Percentiles rank a stretch among this genome's conserved stretches.
phyloP scores from a whole-genome alignment of 2,113 vertebrate species.

The Mesoclemmys tuberculata region DNA sequence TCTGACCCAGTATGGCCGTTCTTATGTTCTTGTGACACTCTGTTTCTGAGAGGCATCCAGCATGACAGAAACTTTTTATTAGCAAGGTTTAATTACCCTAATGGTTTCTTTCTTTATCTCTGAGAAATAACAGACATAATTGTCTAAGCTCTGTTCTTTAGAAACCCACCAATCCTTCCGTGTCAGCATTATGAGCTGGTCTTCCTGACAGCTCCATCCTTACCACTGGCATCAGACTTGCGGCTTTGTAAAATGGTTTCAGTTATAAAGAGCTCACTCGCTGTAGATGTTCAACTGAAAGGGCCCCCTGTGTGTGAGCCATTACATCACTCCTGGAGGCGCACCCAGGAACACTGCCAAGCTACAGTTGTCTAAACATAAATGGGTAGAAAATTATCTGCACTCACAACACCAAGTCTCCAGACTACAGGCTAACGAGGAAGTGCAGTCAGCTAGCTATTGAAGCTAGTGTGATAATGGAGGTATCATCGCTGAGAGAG shows the following conservation, averaged over 20 bases:
- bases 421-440: background rate
- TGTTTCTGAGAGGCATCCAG: background rate
- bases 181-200: background rate
- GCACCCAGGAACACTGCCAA: background rate
- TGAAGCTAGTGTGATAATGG: fast-evolving
- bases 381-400: background rate
- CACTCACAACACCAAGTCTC: background rate
- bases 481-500: background rate
- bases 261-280: background rate
- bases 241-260: background rate
- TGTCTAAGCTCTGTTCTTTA: background rate
- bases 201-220: background rate
- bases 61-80: background rate
- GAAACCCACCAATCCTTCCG: background rate
- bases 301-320: background rate
- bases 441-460: background rate
- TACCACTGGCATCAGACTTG: background rate
- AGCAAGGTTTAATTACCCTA: background rate
- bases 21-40: background rate
- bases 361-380: background rate
- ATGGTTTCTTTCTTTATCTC: background rate
- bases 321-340: background rate
- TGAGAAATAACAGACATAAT: background rate
- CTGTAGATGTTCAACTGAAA: background rate
- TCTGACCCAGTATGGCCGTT: background rate